These are phyloP conservation scores for Ostrea edulis DNA, from an alignment of 1,140 invertebrate genomes.

Conservation along the genomic window DNA sequence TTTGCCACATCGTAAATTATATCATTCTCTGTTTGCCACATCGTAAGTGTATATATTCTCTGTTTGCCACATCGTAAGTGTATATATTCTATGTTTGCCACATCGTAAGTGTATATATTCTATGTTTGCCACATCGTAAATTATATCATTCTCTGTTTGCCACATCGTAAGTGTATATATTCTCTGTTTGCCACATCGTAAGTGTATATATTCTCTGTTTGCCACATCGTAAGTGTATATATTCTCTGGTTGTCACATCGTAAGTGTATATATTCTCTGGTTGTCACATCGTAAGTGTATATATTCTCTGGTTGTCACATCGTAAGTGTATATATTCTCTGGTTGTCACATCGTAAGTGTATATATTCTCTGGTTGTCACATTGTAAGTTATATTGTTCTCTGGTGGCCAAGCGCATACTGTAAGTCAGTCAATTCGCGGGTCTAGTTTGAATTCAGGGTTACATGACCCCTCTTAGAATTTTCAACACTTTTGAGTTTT, in stretches of 20 bases:
- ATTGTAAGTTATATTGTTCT: no score
- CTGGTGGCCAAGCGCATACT: no score
- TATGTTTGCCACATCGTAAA: background rate
- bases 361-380: no score
- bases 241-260: background rate
- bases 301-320: background rate
- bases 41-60: background rate
- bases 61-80: background rate
- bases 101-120: background rate
- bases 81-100: background rate
- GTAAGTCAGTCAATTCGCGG: no score
- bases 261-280: background rate
- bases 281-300: background rate
- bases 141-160: background rate
- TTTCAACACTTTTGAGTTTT: no score
- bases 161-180: background rate
- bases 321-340: background rate
- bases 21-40: background rate
- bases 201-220: background rate
- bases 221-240: background rate
- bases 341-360: no score
- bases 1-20: background rate
- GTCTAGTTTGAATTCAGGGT: no score
- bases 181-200: background rate
- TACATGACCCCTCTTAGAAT: no score